Evolutionary conservation across 2,113 vertebrate genomes (phyloP).

Genomic region (Etheostoma spectabile): DNA sequence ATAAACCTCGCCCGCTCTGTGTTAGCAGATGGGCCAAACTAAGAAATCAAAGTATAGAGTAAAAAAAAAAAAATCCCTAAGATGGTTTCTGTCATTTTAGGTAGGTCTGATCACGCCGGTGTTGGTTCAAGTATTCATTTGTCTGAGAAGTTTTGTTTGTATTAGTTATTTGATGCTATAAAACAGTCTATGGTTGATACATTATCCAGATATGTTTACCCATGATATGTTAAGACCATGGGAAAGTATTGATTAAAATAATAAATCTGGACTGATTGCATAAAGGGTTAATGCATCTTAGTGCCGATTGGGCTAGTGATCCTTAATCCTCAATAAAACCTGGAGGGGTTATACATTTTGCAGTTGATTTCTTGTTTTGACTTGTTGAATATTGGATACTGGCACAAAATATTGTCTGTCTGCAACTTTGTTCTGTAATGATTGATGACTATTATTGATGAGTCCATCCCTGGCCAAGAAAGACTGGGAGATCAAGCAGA

Average conservation of each 20-base stretch:
- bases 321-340: background rate
- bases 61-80: too few species aligned
- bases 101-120: too few species aligned
- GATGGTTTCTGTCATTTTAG: too few species aligned
- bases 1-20: too few species aligned
- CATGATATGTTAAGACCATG: too few species aligned
- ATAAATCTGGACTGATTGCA: background rate
- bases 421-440: constrained; percentile 15
- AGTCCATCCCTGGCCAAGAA: constrained; percentile 35
- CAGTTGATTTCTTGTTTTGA: constrained; percentile 11
- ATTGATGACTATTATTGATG: constrained; percentile 33
- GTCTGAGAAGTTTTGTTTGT: too few species aligned
- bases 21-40: too few species aligned
- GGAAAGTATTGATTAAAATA: background rate
- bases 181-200: too few species aligned
- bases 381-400: constrained; percentile 31
- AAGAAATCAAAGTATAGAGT: too few species aligned
- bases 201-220: too few species aligned
- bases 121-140: too few species aligned
- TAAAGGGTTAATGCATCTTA: background rate
- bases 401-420: constrained; percentile 29
- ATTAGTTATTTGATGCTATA: too few species aligned
- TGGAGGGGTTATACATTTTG: background rate
- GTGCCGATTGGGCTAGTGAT: background rate
- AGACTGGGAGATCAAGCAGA: constrained; percentile 28